These are phyloP conservation scores for Trachelipus rathkii DNA, from an alignment of 1,140 invertebrate genomes.

Conservation along the genomic window DNA sequence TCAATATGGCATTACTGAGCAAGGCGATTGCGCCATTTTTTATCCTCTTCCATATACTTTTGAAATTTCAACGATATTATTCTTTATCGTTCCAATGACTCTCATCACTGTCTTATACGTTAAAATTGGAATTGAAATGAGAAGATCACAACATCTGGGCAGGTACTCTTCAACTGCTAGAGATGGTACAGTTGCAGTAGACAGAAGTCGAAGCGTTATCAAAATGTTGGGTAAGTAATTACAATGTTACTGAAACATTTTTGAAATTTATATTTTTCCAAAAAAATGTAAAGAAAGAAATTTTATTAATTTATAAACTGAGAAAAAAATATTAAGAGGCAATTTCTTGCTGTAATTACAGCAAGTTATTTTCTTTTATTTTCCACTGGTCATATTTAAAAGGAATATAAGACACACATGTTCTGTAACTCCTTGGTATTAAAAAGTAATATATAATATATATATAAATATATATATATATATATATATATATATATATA, in stretches of 20 bases:
- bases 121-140: conserved; percentile 72
- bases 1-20: conserved; percentile 42
- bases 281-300: background rate
- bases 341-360: too few species aligned
- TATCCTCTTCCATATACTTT: conserved; percentile 62
- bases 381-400: too few species aligned
- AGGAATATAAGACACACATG: too few species aligned
- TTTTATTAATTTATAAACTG: too few species aligned
- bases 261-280: background rate
- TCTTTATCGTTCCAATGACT: conserved; percentile 80
- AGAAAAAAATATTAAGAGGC: too few species aligned
- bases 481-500: conserved; percentile 29
- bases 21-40: conserved; percentile 31
- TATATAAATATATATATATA: conserved; percentile 30
- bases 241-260: background rate
- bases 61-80: conserved; percentile 74
- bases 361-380: too few species aligned
- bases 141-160: conserved; percentile 54
- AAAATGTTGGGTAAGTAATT: conserved; percentile 49
- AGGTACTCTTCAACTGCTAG: conserved; percentile 34
- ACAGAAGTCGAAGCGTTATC: conserved; percentile 38
- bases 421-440: too few species aligned
- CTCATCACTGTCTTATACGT: conserved; percentile 77
- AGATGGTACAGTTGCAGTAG: conserved; percentile 45
- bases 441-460: conserved; percentile 17